These are phyloP conservation scores for Netelia inedita DNA, from an alignment of 2,888 invertebrate species.

Conservation along the genomic window DNA sequence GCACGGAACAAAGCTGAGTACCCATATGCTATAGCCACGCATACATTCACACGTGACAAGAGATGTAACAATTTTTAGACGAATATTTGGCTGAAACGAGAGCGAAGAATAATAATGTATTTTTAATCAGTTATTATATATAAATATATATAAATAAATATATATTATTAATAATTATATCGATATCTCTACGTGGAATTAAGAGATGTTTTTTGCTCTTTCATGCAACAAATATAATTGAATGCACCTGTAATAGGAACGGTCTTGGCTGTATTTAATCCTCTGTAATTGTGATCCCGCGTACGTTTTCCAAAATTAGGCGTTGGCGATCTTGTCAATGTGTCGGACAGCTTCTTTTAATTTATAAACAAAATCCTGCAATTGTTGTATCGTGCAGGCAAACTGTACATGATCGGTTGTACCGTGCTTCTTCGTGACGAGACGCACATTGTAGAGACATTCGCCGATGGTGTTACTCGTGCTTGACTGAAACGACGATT, in stretches of 20 bases:
- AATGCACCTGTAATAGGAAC: slow-evolving; percentile 78
- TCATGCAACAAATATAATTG: slow-evolving; percentile 83
- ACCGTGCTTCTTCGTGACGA: slow-evolving; percentile 77
- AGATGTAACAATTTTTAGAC: slow-evolving; percentile 78
- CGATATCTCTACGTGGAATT: slow-evolving; percentile 80
- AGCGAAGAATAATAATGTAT: slow-evolving; percentile 79
- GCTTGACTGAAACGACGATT: slow-evolving; percentile 73
- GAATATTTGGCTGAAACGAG: slow-evolving; percentile 75
- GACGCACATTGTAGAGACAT: slow-evolving; percentile 76
- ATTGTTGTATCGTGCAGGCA: slow-evolving; percentile 88
- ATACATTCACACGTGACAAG: slow-evolving; percentile 28
- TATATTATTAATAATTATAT: slow-evolving; percentile 75
- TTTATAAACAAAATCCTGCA: slow-evolving; percentile 89
- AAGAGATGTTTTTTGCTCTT: slow-evolving; percentile 81
- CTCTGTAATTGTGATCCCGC: slow-evolving; percentile 44
- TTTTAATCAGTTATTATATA: slow-evolving; percentile 81
- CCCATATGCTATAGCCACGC: slow-evolving; percentile 22
- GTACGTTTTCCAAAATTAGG: slow-evolving; percentile 48
- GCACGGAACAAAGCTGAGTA: slow-evolving; percentile 30
- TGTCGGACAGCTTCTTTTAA: slow-evolving; percentile 89
- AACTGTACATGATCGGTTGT: slow-evolving; percentile 86
- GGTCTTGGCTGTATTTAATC: slow-evolving; percentile 53
- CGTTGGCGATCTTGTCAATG: slow-evolving; percentile 86
- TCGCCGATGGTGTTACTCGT: slow-evolving; percentile 74
- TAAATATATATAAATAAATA: slow-evolving; percentile 75